Percentiles rank a stretch among this genome's conserved stretches.
phyloP scores from a whole-genome alignment of 2,797 vertebrate species.

The Melanotaenia nigrans region DNA sequence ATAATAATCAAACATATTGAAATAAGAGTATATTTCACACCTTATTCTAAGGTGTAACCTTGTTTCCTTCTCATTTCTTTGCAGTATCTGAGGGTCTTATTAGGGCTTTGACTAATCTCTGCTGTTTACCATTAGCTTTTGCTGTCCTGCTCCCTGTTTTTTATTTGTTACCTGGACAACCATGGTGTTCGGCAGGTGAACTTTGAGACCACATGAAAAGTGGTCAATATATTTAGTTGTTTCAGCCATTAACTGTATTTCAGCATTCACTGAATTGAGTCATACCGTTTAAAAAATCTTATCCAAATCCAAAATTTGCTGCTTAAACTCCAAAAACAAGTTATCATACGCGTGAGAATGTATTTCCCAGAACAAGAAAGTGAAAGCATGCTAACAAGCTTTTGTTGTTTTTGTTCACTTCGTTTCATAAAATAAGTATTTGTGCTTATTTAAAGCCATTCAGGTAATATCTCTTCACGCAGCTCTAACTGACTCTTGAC shows the following conservation, averaged over 20 bases:
- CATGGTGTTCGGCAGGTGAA: conserved; percentile 64
- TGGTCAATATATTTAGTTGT: conserved; percentile 64
- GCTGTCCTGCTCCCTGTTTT: conserved; percentile 10
- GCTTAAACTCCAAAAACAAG: not conserved
- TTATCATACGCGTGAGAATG: not conserved
- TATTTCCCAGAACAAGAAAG: not conserved
- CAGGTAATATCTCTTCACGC: conserved; percentile 44
- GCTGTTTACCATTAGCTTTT: conserved; percentile 18
- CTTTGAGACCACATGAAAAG: conserved; percentile 77
- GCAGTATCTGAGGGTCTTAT: not conserved
- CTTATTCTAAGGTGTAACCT: too few species aligned
- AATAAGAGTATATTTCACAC: too few species aligned
- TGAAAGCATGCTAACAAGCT: conserved; percentile 1
- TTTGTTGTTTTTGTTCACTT: conserved; percentile 3
- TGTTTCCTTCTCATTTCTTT: not conserved
- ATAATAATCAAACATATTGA: too few species aligned
- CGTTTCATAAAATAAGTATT: conserved; percentile 5
- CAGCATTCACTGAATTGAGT: not conserved
- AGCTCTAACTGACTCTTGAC: conserved; percentile 26
- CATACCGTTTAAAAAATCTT: not conserved
- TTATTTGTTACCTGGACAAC: conserved; percentile 67
- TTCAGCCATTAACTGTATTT: conserved; percentile 7
- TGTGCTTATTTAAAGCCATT: conserved; percentile 17
- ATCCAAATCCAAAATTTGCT: not conserved
- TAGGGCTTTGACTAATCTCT: conserved; percentile 2